Evolutionary conservation across 1,140 invertebrate genomes (phyloP).

Genomic region (Drosophila eugracilis): DNA sequence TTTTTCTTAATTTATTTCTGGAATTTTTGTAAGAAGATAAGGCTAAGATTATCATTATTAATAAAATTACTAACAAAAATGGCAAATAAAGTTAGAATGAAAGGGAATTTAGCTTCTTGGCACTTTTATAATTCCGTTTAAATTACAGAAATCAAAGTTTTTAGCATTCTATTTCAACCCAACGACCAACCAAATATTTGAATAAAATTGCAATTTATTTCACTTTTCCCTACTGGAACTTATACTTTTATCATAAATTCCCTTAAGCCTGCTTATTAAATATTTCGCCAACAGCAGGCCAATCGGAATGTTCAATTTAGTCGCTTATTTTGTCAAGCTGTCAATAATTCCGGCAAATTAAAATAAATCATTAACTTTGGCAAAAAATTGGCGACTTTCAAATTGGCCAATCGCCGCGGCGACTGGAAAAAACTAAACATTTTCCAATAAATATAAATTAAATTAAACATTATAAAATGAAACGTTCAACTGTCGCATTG

Average conservation of each 20-base stretch:
- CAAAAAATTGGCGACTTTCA: slow-evolving; percentile 15
- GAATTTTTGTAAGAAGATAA: too few relatives aligned
- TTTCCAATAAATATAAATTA: slow-evolving; percentile 63
- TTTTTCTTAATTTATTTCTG: too few relatives aligned
- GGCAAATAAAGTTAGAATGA: too few relatives aligned
- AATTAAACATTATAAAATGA: slow-evolving; percentile 64
- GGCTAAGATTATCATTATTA: too few relatives aligned
- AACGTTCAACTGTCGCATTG: slow-evolving; percentile 53
- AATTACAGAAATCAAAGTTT: too few relatives aligned
- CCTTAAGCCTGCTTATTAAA: background rate
- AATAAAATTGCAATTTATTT: background rate
- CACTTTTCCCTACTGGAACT: too few relatives aligned
- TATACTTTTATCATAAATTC: too few relatives aligned
- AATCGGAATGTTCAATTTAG: slow-evolving; percentile 8
- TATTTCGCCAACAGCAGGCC: background rate
- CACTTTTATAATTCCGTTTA: too few relatives aligned
- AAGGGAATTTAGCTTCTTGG: too few relatives aligned
- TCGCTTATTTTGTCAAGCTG: slow-evolving; percentile 11
- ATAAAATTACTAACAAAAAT: too few relatives aligned
- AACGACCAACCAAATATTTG: too few relatives aligned
- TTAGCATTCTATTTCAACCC: too few relatives aligned
- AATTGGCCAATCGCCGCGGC: slow-evolving; percentile 47
- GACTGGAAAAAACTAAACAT: slow-evolving; percentile 19
- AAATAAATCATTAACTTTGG: slow-evolving; percentile 48
- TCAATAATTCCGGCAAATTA: slow-evolving; percentile 26